Percentiles rank a stretch among this genome's conserved stretches.
These are phyloP conservation scores for Tragelaphus scriptus DNA, from an alignment of 2,113 vertebrate genomes.

Conservation along the genomic window DNA sequence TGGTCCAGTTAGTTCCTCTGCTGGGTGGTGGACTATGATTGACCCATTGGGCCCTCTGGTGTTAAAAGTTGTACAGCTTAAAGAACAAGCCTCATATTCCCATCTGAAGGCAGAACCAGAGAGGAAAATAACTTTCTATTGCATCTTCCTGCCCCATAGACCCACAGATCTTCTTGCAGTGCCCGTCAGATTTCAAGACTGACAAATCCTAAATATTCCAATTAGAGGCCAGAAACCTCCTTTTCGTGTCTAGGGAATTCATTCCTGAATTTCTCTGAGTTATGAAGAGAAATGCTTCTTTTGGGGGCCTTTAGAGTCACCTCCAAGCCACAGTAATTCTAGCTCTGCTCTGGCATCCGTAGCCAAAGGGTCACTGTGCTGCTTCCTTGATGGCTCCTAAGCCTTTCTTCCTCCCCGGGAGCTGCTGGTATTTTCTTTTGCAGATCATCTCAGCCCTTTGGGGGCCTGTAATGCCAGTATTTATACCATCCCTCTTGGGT, in stretches of 20 bases:
- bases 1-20: background rate
- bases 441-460: slow-evolving; percentile 26
- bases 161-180: background rate
- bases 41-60: background rate
- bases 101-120: background rate
- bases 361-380: background rate
- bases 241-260: slow-evolving; percentile 69
- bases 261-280: slow-evolving; percentile 72
- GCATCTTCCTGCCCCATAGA: slow-evolving; percentile 31
- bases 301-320: slow-evolving; percentile 37
- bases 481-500: background rate
- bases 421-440: background rate
- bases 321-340: slow-evolving; percentile 71
- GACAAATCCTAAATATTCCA: slow-evolving; percentile 67
- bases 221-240: slow-evolving; percentile 67
- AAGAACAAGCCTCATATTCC: background rate
- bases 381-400: background rate
- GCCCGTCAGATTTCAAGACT: slow-evolving; percentile 69
- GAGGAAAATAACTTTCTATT: slow-evolving; percentile 51
- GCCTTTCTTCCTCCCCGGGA: background rate
- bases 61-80: background rate
- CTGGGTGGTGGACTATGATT: background rate
- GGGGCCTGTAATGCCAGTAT: slow-evolving; percentile 3
- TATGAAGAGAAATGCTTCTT: slow-evolving; percentile 69
- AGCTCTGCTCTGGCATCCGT: slow-evolving; percentile 51